Conservation (phyloP, 2,113 vertebrate genomes). For the Lepisosteus osseus region DNA sequence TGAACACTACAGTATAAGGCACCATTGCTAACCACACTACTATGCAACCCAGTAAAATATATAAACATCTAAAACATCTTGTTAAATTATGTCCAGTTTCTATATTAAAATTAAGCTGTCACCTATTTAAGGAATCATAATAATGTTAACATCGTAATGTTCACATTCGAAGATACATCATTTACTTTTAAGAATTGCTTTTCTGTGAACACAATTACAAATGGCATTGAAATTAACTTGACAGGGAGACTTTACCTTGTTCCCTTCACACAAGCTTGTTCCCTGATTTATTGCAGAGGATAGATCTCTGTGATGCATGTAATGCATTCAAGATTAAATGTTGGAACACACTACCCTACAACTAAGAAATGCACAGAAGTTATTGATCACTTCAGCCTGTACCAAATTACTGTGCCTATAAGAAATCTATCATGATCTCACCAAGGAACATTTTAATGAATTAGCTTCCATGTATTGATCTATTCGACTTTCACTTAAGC, state of each 20-base stretch:
- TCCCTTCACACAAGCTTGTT: constrained; percentile 16
- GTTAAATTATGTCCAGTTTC: no score
- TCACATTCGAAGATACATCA: no score
- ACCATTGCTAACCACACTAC: no score
- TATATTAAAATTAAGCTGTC: no score
- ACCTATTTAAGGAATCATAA: no score
- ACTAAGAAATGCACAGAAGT: constrained; percentile 41
- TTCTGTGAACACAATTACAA: constrained; percentile 30
- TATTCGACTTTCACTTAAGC: constrained; percentile 29
- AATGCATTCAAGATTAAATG: constrained; percentile 5
- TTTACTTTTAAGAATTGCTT: constrained; percentile 11
- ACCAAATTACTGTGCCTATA: constrained; percentile 42
- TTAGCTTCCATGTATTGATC: constrained; percentile 57
- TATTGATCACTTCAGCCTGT: constrained; percentile 53
- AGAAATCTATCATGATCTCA: constrained; percentile 38
- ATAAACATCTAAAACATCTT: no score
- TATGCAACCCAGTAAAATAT: no score
- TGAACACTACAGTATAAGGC: no score
- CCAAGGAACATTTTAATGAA: constrained; percentile 50
- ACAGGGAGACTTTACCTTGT: constrained; percentile 10
- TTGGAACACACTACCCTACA: constrained; percentile 16
- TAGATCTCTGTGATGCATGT: constrained; percentile 24
- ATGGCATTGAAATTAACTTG: constrained; percentile 14
- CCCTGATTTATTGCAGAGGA: constrained; percentile 36
- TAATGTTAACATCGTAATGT: no score